These are phyloP conservation scores for Andrena dorsata DNA, from an alignment of 2,888 invertebrate genomes.

Conservation along the genomic window DNA sequence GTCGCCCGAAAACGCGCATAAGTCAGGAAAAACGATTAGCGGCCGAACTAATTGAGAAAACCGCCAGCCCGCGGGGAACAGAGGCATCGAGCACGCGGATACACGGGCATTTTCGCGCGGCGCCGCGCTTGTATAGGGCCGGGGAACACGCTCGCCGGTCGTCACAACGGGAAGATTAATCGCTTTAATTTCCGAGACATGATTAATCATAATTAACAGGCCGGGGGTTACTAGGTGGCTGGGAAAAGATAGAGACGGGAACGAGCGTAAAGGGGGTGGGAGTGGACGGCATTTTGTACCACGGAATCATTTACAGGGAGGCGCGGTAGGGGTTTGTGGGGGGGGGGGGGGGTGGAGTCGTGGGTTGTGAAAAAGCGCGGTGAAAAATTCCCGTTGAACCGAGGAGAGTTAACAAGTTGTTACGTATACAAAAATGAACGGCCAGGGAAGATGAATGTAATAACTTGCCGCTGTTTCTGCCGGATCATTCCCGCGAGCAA, in stretches of 20 bases:
- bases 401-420: constrained; percentile 55
- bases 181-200: constrained; percentile 83
- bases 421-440: constrained; percentile 38
- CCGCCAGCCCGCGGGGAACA: constrained; percentile 50
- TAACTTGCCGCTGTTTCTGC: constrained; percentile 15
- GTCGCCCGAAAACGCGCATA: constrained; percentile 14
- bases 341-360: neutral
- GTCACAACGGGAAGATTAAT: constrained; percentile 80
- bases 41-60: constrained; percentile 61
- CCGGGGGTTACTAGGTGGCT: constrained; percentile 60
- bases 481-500: neutral
- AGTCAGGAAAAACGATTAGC: constrained; percentile 56
- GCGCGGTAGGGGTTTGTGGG: neutral
- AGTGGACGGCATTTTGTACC: neutral
- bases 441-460: constrained; percentile 39
- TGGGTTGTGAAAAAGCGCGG: neutral
- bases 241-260: constrained; percentile 30
- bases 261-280: neutral
- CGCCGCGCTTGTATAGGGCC: constrained; percentile 20
- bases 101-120: constrained; percentile 3
- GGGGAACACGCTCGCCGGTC: constrained; percentile 46
- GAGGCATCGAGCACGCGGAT: constrained; percentile 44
- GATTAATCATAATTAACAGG: constrained; percentile 84
- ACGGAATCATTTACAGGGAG: constrained; percentile 46
- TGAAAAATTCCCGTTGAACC: constrained; percentile 44